phyloP scores from a whole-genome alignment of 2,888 invertebrate species.

The Acleris sparsana region DNA sequence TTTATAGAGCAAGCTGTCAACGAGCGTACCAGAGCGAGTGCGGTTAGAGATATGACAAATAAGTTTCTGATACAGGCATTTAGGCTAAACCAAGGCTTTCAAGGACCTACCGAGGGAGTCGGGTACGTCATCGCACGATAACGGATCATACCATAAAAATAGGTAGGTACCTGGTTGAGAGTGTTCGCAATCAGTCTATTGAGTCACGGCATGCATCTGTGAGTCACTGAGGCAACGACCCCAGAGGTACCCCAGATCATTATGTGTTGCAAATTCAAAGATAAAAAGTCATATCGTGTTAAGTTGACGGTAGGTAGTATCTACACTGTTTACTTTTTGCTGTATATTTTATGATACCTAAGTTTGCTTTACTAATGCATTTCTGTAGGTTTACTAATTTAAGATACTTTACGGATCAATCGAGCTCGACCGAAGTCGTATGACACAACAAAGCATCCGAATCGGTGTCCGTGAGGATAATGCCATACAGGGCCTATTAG shows the following conservation, averaged over 20 bases:
- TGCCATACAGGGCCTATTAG: constrained; percentile 62
- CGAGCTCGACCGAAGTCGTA: constrained; percentile 3
- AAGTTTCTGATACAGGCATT: neutral
- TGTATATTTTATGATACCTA: too few species aligned
- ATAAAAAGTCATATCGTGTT: constrained; percentile 36
- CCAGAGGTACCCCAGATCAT: constrained; percentile 44
- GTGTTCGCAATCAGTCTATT: constrained; percentile 51
- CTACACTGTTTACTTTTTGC: neutral
- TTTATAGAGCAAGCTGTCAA: neutral
- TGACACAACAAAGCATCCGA: constrained; percentile 42
- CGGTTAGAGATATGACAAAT: too few species aligned
- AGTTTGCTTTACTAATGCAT: too few species aligned
- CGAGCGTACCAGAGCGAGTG: neutral
- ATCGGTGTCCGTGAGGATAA: constrained; percentile 48
- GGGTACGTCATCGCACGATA: constrained; percentile 17
- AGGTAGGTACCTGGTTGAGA: constrained; percentile 45
- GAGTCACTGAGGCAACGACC: constrained; percentile 70
- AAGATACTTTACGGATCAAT: neutral
- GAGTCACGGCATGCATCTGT: constrained; percentile 56
- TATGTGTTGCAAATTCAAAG: constrained; percentile 46
- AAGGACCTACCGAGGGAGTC: constrained; percentile 14
- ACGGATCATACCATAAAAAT: constrained; percentile 39
- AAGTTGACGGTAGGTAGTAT: neutral
- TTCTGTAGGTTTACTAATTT: too few species aligned
- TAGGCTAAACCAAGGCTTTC: neutral